Evolutionary conservation across 2,113 vertebrate genomes (phyloP), one percentile per base, ranked within the genome.

Genomic region (Indri indri): DNA sequence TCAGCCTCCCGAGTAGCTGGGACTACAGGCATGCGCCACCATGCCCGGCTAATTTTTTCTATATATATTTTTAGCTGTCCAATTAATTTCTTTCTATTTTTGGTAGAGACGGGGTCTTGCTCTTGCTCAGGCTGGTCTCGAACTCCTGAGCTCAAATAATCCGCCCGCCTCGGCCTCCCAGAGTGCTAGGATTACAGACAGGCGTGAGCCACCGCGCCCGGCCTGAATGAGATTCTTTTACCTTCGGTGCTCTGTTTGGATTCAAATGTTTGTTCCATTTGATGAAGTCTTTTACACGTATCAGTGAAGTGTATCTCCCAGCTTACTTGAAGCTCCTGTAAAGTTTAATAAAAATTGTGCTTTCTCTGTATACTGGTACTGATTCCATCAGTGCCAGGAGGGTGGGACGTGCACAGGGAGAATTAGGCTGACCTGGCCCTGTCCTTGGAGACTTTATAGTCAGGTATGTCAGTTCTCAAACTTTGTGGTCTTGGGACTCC

Each of bases 391-490:
- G 47, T 76, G 30, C 57, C 22, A 8, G 71, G 79, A 73, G 83
- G 34, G 32, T 17, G 8, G 6, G 30, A 4, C 5, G 18, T 10
- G 2, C 30, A 6, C 12, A 11, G 25, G 9, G 8, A 45, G 27
- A 5, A 12, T 30, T 34, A 16, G 45, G 45, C 34, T 32, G 18
- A 17, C 12, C 23, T 22, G 65, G 37, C 25, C 8, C 9, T 37
- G 82, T 32, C 59, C 10, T 16, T 12, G 27, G 27, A 65, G n/a
- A 14, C 3, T 12, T 27, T 59, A 50, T 2, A 18, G 59, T 80
- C 61, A 8, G 61, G 42, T 50, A 2, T 7, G 14, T 66, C 22
- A 42, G 12, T n/a, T 65, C 66, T 63, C 74, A 42, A n/a, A 50
- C 7, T n/a, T 23, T 22, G 37, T 90, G 61, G 37, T 50, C 70